phyloP scores from a whole-genome alignment of 2,113 vertebrate genomes.

The Oryzias curvinotus region DNA sequence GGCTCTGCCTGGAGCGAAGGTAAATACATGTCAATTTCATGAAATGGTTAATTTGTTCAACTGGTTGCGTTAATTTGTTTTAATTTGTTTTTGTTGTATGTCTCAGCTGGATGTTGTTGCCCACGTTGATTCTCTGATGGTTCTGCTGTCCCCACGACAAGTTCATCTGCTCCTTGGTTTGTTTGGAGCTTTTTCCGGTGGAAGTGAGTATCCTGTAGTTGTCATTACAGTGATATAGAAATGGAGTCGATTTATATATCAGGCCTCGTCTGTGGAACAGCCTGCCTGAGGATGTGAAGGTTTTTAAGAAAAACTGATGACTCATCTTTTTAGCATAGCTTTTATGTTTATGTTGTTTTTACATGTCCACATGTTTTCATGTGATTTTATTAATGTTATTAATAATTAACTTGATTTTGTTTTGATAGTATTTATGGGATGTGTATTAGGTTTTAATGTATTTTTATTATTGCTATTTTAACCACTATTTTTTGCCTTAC shows the following conservation, averaged over 20 bases:
- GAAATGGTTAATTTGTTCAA: neutral
- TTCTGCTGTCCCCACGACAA: constrained; percentile 92
- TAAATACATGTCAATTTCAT: constrained; percentile 33
- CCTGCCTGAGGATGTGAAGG: too few relatives aligned
- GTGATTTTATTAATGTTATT: too few relatives aligned
- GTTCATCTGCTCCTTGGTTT: constrained; percentile 93
- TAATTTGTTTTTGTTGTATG: neutral
- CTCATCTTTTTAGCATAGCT: too few relatives aligned
- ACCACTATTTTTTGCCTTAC: too few relatives aligned
- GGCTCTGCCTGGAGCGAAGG: constrained; percentile 92
- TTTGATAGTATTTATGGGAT: too few relatives aligned
- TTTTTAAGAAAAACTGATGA: too few relatives aligned
- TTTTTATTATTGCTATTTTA: too few relatives aligned
- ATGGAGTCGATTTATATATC: neutral
- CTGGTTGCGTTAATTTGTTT: neutral
- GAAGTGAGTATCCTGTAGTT: constrained; percentile 75
- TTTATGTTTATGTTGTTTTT: too few relatives aligned
- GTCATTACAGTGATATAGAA: neutral
- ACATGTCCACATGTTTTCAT: too few relatives aligned
- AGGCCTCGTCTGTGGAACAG: too few relatives aligned
- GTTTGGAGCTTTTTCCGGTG: constrained; percentile 88
- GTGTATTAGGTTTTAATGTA: too few relatives aligned
- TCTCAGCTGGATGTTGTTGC: constrained; percentile 91
- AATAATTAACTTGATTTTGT: too few relatives aligned
- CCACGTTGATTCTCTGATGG: constrained; percentile 86